phyloP scores from a whole-genome alignment of 2,888 invertebrate species.

The Oscheius sp. region DNA sequence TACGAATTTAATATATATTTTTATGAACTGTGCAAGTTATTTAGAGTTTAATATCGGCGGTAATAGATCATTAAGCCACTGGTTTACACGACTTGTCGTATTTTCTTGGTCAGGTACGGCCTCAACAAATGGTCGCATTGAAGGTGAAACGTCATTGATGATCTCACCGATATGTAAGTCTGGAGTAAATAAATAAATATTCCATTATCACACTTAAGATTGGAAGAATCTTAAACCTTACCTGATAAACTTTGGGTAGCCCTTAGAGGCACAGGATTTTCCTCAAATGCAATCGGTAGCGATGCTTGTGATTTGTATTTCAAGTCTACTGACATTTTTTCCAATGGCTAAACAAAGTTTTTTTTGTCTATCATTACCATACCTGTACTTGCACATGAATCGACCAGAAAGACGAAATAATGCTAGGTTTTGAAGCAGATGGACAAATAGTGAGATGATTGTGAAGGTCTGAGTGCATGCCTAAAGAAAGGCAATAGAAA shows the following conservation, averaged over 20 bases:
- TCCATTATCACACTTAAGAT: neutral
- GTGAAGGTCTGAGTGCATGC: neutral
- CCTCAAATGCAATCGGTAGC: slow-evolving; percentile 38
- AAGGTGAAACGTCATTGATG: neutral
- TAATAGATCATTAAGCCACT: slow-evolving; percentile 23
- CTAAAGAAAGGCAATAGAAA: neutral
- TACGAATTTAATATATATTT: neutral
- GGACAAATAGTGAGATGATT: slow-evolving; percentile 47
- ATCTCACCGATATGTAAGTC: slow-evolving; percentile 18
- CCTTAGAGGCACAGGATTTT: slow-evolving; percentile 15
- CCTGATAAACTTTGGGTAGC: slow-evolving; percentile 45
- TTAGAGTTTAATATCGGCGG: no score
- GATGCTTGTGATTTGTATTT: slow-evolving; percentile 45
- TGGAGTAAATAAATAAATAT: neutral
- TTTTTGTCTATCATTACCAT: neutral
- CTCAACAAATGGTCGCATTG: neutral
- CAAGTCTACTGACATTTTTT: slow-evolving; percentile 38
- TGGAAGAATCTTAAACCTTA: neutral
- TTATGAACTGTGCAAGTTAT: no score
- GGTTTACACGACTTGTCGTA: slow-evolving; percentile 19
- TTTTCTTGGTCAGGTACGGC: slow-evolving; percentile 19
- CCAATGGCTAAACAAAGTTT: slow-evolving; percentile 36
- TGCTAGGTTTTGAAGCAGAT: slow-evolving; percentile 52
- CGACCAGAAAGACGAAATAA: slow-evolving; percentile 53
- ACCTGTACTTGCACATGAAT: slow-evolving; percentile 53